phyloP scores from a whole-genome alignment of 2,888 invertebrate genomes.

The Cephus spinipes region DNA sequence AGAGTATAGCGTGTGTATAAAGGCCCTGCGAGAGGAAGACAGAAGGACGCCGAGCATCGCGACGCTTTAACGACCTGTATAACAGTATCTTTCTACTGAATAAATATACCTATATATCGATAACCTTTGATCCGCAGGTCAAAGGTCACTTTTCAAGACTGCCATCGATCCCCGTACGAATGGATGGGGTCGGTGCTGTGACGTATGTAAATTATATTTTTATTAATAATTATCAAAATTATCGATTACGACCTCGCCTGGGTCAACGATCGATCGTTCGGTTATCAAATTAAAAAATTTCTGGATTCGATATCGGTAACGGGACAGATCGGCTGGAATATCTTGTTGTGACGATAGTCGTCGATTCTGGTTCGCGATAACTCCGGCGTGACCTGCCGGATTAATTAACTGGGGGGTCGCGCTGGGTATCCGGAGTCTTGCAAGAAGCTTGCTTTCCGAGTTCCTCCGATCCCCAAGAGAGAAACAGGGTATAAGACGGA shows the following conservation, averaged over 20 bases:
- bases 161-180: background rate
- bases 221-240: background rate
- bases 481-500: background rate
- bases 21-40: background rate
- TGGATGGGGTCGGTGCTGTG: background rate
- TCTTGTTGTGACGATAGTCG: constrained; percentile 18
- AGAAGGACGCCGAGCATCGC: background rate
- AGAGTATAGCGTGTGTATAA: background rate
- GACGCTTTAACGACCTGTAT: background rate
- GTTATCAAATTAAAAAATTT: no score
- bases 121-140: background rate
- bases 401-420: constrained; percentile 27
- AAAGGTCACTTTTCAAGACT: background rate
- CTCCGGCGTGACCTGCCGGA: constrained; percentile 26
- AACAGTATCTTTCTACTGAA: background rate
- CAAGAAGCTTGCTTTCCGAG: constrained; percentile 18
- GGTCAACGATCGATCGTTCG: background rate
- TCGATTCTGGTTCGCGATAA: constrained; percentile 28
- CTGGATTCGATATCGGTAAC: no score
- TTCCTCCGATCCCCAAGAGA: constrained; percentile 13
- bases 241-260: background rate
- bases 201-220: background rate
- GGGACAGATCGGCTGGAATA: background rate
- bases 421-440: constrained; percentile 19
- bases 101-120: background rate